Percentiles rank a stretch among this genome's conserved stretches.
These are phyloP conservation scores for Sylvilagus bachmani DNA, from an alignment of 2,113 vertebrate species.

Conservation along the genomic window DNA sequence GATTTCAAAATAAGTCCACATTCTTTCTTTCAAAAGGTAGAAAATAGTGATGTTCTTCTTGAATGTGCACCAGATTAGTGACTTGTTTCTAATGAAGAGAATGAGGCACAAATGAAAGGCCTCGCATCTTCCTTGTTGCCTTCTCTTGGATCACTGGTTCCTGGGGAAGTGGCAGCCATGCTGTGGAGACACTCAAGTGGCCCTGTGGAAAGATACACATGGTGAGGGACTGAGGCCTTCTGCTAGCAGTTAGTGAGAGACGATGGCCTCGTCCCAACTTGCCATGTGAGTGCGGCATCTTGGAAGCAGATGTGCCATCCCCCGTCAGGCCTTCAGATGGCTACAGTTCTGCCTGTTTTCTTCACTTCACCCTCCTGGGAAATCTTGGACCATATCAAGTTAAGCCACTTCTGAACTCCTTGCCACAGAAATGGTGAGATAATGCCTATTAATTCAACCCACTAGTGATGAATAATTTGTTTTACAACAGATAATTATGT, in stretches of 20 bases:
- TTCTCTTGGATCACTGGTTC: not conserved
- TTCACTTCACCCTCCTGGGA: not conserved
- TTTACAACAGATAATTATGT: constrained; percentile 15
- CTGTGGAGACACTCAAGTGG: not conserved
- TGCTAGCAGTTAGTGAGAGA: not conserved
- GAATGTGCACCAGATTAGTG: not conserved
- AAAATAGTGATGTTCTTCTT: not conserved
- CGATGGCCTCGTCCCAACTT: not conserved
- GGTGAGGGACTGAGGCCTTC: not conserved
- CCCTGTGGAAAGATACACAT: not conserved
- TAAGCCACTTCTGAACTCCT: not conserved
- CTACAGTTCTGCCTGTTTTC: not conserved
- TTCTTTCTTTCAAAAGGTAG: not conserved
- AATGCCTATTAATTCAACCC: not conserved
- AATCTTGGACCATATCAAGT: not conserved
- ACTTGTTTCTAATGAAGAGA: not conserved
- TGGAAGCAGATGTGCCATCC: not conserved
- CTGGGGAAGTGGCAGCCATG: not conserved
- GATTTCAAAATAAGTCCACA: no score
- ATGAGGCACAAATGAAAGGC: not conserved
- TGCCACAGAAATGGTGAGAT: not conserved
- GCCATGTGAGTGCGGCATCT: not conserved
- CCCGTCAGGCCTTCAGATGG: not conserved
- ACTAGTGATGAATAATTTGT: not conserved
- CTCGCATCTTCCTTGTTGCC: not conserved